phyloP scores from a whole-genome alignment of 2,113 vertebrate species.

The Andinoacara biseriatus region DNA sequence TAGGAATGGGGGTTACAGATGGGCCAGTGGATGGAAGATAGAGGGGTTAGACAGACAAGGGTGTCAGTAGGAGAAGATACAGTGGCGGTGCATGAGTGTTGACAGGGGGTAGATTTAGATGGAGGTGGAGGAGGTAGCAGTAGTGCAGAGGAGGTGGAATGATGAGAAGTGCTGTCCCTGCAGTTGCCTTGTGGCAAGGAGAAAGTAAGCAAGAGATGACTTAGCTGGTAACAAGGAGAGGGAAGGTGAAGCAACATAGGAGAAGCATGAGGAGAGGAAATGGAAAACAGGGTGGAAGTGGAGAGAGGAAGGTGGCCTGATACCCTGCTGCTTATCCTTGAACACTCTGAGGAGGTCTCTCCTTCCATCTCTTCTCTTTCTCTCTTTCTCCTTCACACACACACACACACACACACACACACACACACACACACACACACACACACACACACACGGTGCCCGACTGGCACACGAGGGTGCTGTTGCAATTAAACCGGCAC shows the following conservation, averaged over 20 bases:
- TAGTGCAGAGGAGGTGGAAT: not conserved
- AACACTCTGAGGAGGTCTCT: conserved; percentile 80
- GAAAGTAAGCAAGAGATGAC: conserved; percentile 18
- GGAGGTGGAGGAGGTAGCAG: not conserved
- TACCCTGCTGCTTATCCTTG: conserved; percentile 82
- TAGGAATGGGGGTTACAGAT: not conserved
- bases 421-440: conserved; percentile 5
- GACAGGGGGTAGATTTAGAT: conserved; percentile 34
- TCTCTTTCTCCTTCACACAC: conserved; percentile 18
- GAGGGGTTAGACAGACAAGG: not conserved
- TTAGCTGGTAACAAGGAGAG: not conserved
- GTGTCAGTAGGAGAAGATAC: conserved; percentile 10
- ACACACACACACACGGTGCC: conserved; percentile 39
- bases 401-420: conserved; percentile 7
- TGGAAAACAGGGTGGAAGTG: conserved; percentile 58
- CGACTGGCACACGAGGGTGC: conserved; percentile 77
- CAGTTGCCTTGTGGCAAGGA: not conserved
- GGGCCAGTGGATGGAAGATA: not conserved
- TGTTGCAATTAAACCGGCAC: conserved; percentile 82
- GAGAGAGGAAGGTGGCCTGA: conserved; percentile 65
- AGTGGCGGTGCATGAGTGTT: not conserved
- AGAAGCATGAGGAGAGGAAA: conserved; percentile 42
- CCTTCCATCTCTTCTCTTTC: conserved; percentile 60
- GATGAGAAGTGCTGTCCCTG: conserved; percentile 19
- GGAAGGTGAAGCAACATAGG: conserved; percentile 12